These are phyloP conservation scores for Lomographa bimaculata DNA, from an alignment of 2,888 invertebrate genomes.

Conservation along the genomic window DNA sequence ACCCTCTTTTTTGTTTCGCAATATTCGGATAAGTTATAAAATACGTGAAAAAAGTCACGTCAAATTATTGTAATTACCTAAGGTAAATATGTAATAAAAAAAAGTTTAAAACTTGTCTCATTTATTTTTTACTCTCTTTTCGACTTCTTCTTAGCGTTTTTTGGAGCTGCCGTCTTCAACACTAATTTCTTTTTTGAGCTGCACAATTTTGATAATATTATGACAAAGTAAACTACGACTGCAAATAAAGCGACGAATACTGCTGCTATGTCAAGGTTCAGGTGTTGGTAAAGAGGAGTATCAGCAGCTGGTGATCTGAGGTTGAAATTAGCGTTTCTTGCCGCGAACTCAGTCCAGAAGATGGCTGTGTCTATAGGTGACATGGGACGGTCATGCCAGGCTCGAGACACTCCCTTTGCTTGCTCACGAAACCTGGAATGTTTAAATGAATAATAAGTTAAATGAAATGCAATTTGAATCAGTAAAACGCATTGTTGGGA, in stretches of 20 bases:
- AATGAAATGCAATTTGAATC: too few relatives aligned
- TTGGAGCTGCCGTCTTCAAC: conserved; percentile 13
- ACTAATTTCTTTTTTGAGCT: conserved; percentile 20
- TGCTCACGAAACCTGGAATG: conserved; percentile 68
- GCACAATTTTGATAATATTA: conserved; percentile 30
- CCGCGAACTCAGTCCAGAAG: conserved; percentile 86
- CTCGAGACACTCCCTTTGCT: conserved; percentile 72
- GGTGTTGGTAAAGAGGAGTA: conserved; percentile 79
- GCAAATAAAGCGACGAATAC: conserved; percentile 35
- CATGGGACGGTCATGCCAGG: conserved; percentile 84
- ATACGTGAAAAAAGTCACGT: too few relatives aligned
- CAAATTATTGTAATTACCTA: too few relatives aligned
- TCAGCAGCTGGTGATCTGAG: conserved; percentile 80
- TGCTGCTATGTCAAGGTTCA: conserved; percentile 59
- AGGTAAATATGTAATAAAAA: too few relatives aligned
- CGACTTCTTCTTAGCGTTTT: conserved; percentile 36
- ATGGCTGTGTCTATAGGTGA: conserved; percentile 84
- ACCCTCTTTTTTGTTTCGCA: too few relatives aligned
- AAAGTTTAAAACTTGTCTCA: too few relatives aligned
- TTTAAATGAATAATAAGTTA: too few relatives aligned
- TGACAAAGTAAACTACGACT: conserved; percentile 29
- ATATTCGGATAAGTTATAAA: too few relatives aligned
- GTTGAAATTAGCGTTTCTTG: conserved; percentile 73
- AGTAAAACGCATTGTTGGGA: too few relatives aligned
- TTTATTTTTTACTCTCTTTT: conserved; percentile 40